phyloP scores from a whole-genome alignment of 2,888 invertebrate species.

The Meganola albula region DNA sequence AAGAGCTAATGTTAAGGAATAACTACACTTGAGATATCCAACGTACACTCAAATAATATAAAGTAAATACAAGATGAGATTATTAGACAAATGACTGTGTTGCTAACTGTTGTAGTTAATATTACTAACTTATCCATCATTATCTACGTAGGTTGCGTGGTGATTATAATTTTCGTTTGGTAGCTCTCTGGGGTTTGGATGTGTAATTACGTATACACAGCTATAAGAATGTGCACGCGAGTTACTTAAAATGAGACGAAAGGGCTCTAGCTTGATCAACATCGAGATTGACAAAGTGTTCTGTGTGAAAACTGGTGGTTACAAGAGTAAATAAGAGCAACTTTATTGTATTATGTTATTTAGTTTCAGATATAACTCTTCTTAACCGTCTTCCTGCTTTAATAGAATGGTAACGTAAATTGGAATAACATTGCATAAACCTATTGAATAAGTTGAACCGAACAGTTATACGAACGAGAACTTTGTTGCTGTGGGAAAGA shows the following conservation, averaged over 20 bases:
- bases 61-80: conserved; percentile 19
- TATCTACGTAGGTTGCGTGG: conserved; percentile 51
- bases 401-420: too few relatives aligned
- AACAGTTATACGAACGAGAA: conserved; percentile 13
- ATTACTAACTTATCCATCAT: conserved; percentile 50
- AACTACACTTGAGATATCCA: conserved; percentile 10
- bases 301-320: too few relatives aligned
- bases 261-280: too few relatives aligned
- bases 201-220: conserved; percentile 53
- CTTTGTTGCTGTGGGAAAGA: conserved; percentile 18
- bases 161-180: conserved; percentile 64
- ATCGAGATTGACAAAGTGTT: too few relatives aligned
- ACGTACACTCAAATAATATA: conserved; percentile 10
- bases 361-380: too few relatives aligned
- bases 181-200: conserved; percentile 47
- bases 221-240: conserved; percentile 31
- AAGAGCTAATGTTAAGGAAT: conserved; percentile 22
- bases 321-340: too few relatives aligned
- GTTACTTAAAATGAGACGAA: conserved; percentile 14
- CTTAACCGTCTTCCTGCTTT: too few relatives aligned
- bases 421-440: too few relatives aligned
- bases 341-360: too few relatives aligned
- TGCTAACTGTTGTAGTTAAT: conserved; percentile 21
- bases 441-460: too few relatives aligned
- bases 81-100: conserved; percentile 25